phyloP scores from a whole-genome alignment of 2,797 vertebrate genomes.

The Gephyroberyx darwinii region DNA sequence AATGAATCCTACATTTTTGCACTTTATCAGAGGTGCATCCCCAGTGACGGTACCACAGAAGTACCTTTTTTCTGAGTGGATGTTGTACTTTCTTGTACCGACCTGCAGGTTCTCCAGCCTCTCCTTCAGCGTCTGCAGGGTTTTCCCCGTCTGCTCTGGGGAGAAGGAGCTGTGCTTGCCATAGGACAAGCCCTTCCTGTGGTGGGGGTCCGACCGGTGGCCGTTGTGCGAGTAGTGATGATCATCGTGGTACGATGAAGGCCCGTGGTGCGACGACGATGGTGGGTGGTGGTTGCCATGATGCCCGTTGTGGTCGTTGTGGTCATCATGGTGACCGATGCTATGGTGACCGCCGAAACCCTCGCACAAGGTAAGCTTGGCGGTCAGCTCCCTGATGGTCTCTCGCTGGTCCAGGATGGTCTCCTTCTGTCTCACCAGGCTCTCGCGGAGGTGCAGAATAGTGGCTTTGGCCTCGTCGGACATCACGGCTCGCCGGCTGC shows the following conservation, averaged over 20 bases:
- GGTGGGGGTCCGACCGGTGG: conserved; percentile 73
- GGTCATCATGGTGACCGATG: conserved; percentile 54
- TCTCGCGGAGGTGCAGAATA: conserved; percentile 86
- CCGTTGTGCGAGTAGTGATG: conserved; percentile 65
- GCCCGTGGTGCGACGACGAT: conserved; percentile 50
- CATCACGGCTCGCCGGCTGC: conserved; percentile 66
- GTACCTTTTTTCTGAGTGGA: no score
- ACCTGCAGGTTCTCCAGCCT: conserved; percentile 86
- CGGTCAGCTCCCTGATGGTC: conserved; percentile 85
- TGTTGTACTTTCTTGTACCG: conserved; percentile 9
- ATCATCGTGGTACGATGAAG: conserved; percentile 65
- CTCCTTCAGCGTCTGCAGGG: conserved; percentile 84
- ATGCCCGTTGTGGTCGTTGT: conserved; percentile 38
- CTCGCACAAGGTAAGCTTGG: conserved; percentile 86
- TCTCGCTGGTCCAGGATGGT: conserved; percentile 86
- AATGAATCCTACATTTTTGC: no score
- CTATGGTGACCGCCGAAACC: conserved; percentile 76
- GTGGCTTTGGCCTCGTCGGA: conserved; percentile 86
- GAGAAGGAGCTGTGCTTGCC: conserved; percentile 74
- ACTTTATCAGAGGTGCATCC: no score
- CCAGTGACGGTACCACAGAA: no score
- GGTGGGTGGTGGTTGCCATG: conserved; percentile 48
- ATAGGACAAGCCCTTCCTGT: conserved; percentile 68
- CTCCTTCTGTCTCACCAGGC: conserved; percentile 86
- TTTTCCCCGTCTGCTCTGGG: conserved; percentile 82